These are phyloP conservation scores for Cynocephalus volans DNA, from an alignment of 2,113 vertebrate genomes.

Conservation along the genomic window DNA sequence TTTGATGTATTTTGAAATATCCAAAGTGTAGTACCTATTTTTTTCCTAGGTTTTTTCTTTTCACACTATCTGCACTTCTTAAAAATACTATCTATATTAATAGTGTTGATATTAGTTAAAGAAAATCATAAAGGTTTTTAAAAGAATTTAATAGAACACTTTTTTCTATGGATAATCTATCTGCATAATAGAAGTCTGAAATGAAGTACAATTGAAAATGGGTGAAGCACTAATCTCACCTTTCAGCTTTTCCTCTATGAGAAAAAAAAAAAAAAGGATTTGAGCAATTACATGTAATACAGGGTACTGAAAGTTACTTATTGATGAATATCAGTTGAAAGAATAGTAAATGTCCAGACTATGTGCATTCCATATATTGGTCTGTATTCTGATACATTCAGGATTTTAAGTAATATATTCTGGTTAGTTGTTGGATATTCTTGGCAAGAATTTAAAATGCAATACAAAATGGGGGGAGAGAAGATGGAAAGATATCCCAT, in stretches of 20 bases:
- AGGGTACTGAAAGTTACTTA: background rate
- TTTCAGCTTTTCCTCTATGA: background rate
- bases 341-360: background rate
- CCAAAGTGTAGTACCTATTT: background rate
- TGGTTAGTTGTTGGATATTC: background rate
- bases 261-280: background rate
- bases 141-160: background rate
- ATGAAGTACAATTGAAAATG: conserved; percentile 10
- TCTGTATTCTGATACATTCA: background rate
- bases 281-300: background rate
- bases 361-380: background rate
- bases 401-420: background rate
- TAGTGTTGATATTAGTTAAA: background rate
- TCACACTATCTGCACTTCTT: background rate
- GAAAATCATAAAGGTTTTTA: background rate
- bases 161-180: conserved; percentile 28
- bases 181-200: background rate
- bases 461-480: background rate
- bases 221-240: background rate
- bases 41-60: background rate
- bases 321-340: background rate
- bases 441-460: conserved; percentile 14
- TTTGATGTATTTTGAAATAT: background rate
- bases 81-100: background rate
- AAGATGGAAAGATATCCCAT: no score